These are phyloP conservation scores for Rhagium mordax DNA, from an alignment of 2,888 invertebrate genomes.

Conservation along the genomic window DNA sequence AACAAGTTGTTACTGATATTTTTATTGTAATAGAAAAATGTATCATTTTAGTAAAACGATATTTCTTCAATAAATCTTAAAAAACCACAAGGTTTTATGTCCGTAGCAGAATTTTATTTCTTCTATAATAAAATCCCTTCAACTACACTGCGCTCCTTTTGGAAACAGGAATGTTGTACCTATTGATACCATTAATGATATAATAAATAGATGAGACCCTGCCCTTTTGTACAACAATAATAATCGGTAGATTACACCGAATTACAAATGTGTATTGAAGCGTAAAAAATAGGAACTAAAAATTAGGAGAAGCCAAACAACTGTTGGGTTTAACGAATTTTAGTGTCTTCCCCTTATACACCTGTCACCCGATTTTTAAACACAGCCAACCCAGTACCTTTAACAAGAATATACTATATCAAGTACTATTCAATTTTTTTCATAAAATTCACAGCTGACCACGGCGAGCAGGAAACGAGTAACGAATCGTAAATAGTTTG, in stretches of 20 bases:
- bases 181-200: no score
- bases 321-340: slow-evolving; percentile 40
- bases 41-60: no score
- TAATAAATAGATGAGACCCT: not conserved
- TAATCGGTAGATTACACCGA: not conserved
- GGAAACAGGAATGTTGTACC: no score
- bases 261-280: slow-evolving; percentile 32
- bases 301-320: slow-evolving; percentile 34
- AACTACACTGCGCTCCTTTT: no score
- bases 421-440: not conserved
- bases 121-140: no score
- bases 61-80: no score
- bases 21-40: no score
- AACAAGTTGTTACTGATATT: no score
- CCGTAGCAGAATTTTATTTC: no score
- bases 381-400: not conserved
- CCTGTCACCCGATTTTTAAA: slow-evolving; percentile 25
- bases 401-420: not conserved
- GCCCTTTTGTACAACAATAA: not conserved
- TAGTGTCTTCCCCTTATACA: slow-evolving; percentile 40
- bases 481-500: not conserved
- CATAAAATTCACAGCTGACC: not conserved
- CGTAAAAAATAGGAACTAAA: slow-evolving; percentile 40
- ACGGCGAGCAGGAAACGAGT: not conserved
- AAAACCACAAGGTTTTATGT: no score